Evolutionary conservation across 92 coral and sea anemone genomes (phyloP), one percentile per base, ranked within the genome.

Genomic region (Palythoa grandiflora): DNA sequence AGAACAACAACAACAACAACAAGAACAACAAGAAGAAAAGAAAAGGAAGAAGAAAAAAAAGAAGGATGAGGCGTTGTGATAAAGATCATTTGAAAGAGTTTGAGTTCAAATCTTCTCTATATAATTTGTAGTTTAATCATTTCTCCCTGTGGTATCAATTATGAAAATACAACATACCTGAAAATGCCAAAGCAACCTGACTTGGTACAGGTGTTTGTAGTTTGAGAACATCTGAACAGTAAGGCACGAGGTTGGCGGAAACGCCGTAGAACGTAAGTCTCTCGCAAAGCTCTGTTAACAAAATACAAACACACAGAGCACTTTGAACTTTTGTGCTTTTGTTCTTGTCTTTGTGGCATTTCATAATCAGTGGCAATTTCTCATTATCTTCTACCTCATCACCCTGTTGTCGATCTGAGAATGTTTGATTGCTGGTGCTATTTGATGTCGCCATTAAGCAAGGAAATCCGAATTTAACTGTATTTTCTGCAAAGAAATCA

Each of bases 191-290:
- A 10, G 93, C 85, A 28, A 93, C 86, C 28, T 90, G 90, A 38
- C 94, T 93, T 2, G 98, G 96, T 59, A 84, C 37, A 2, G 93
- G 90, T 0, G 98, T 85, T 20, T 79, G 73, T 12, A 93, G 88
- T 15, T 91, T 88, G 51, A 95, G 89, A 61, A 88, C 87, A 75
- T 95, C 94, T 19, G 14, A 13, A 68, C 95, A 90, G 75, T 84
- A 95, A 61, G 94, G 74, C 47, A 93, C 95, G 50, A 95, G 92
- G 84, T 95, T 95, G 10, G 96, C 96, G 37, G 80, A 68, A 14
- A 93, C 87, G 8, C 96, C 98, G 92, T 93, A 95, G 79, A 93
- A 93, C 1, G 98, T 93, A 72, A 95, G 88, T 28, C 96, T 89
- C 51, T 95, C 95, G 66, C 95, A 95, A 50, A 93, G 66, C 71